Evolutionary conservation across 2,888 invertebrate genomes (phyloP), one percentile per base, ranked within the genome.

Genomic region (Acleris holmiana): DNA sequence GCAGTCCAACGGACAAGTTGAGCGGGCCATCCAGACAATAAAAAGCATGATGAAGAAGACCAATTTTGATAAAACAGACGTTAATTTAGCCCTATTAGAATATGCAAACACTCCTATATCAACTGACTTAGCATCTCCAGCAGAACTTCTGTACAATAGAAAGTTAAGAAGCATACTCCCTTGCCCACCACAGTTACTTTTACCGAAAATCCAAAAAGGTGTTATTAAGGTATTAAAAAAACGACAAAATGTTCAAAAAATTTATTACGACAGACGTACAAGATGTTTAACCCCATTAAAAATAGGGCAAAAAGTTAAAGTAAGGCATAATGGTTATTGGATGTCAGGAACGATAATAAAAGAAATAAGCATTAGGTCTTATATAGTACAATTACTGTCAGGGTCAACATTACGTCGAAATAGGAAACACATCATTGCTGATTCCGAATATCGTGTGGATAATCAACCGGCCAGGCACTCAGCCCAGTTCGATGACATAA

Each of bases 11-110:
- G 29, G 29, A 29, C 29, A 51, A 51, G 51, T 29, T 10, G 51
- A 51, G 25, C 56, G 56, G 1, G 41, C 44, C 17, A 21, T 56
- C 19, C 56, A 56, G 25, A 44, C 19, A 23, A 40, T 56, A 23
- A 56, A 56, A 56, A 56, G 47, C 6, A 46, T 17, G 47, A 56
- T 56, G 56, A 41, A 44, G n/a, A 56, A 56, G 44, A 56, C 46
- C 8, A 25, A 23, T 23, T 56, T 46, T 17, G 56, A 46, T n/a
- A 56, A 46, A 18, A 25, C 46, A 7, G 56, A 56, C 44, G 46
- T 56, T 23, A 56, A 29, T 29, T 19, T 50, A 50, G 50, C 50
- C 17, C 50, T 50, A 15, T 50, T 50, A 13, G 50, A 50, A 51
- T 51, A 51, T 51, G n/a, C 29, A 29, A 51, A 51, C 29, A 51